A percentile compares a stretch with the other conserved stretches of the same genome.
These are phyloP conservation scores for Hyphantria cunea DNA, from an alignment of 1,140 invertebrate genomes.

Conservation along the genomic window DNA sequence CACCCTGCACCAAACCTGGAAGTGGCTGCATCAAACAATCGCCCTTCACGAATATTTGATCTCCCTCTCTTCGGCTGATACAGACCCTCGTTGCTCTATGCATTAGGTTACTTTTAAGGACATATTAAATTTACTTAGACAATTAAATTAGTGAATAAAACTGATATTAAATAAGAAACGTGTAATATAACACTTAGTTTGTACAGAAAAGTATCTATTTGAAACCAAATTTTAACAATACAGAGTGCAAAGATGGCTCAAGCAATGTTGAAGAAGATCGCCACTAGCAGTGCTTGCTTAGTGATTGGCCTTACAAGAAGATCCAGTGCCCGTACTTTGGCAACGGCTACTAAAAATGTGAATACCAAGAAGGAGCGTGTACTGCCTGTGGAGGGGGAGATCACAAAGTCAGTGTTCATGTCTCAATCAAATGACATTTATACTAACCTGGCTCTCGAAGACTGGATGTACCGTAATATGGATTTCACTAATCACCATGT, in stretches of 20 bases:
- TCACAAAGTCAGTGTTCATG: slow-evolving; percentile 93
- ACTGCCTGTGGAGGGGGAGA: slow-evolving; percentile 73
- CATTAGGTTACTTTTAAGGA: slow-evolving; percentile 58
- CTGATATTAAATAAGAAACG: slow-evolving; percentile 53
- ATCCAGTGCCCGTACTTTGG: slow-evolving; percentile 58
- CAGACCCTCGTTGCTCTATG: slow-evolving; percentile 78
- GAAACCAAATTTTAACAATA: slow-evolving; percentile 36
- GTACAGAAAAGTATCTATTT: slow-evolving; percentile 77
- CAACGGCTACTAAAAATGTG: slow-evolving; percentile 46
- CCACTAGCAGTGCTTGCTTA: slow-evolving; percentile 58
- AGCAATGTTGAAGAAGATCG: slow-evolving; percentile 71
- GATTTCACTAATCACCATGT: slow-evolving; percentile 92
- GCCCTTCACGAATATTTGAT: slow-evolving; percentile 93
- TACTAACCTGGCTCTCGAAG: slow-evolving; percentile 95
- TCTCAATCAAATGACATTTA: slow-evolving; percentile 95
- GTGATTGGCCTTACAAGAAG: slow-evolving; percentile 64
- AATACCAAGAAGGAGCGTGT: slow-evolving; percentile 52
- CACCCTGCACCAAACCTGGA: slow-evolving; percentile 93
- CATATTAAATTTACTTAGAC: slow-evolving; percentile 39
- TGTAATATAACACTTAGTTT: slow-evolving; percentile 62
- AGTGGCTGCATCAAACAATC: slow-evolving; percentile 95
- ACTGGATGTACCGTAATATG: slow-evolving; percentile 95
- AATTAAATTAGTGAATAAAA: slow-evolving; percentile 40
- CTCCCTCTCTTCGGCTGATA: slow-evolving; percentile 88
- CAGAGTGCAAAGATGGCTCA: slow-evolving; percentile 65